Conservation (phyloP, 92 coral and sea anemone genomes). For the Ricordea florida region DNA sequence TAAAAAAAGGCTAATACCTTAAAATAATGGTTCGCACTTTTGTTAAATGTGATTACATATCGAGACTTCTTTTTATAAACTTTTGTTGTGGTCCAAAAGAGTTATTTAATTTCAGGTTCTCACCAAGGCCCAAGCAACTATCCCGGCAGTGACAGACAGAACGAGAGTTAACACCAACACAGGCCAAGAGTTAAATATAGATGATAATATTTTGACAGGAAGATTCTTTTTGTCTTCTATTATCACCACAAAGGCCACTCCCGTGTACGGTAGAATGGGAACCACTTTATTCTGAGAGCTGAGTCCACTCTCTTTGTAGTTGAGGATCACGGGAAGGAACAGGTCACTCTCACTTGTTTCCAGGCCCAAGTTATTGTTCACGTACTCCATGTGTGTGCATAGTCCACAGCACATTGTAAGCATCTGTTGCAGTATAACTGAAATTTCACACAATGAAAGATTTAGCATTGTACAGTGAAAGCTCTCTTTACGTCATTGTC, state of each 20-base stretch:
- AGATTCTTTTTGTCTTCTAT: constrained; percentile 8
- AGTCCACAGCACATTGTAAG: constrained; percentile 25
- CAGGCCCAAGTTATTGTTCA: not conserved
- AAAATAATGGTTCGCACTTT: too few species aligned
- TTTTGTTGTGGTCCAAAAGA: too few species aligned
- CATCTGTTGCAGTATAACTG: constrained; percentile 36
- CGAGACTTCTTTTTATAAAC: too few species aligned
- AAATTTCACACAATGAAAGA: not conserved
- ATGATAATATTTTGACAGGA: constrained; percentile 4
- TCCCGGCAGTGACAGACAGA: constrained; percentile 28
- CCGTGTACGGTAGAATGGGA: constrained; percentile 29
- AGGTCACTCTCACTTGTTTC: not conserved
- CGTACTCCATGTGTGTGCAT: not conserved
- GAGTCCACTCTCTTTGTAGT: not conserved
- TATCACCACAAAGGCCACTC: constrained; percentile 29
- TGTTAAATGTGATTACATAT: too few species aligned
- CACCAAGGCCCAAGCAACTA: constrained; percentile 34
- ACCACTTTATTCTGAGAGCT: constrained; percentile 8
- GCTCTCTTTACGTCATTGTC: not conserved
- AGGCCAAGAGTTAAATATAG: constrained; percentile 34
- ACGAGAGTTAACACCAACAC: constrained; percentile 18
- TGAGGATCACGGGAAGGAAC: not conserved
- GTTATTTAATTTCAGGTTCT: not conserved
- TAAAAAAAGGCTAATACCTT: too few species aligned
- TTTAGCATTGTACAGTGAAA: not conserved